phyloP scores from a whole-genome alignment of 2,113 vertebrate genomes.

The Cairina moschata region DNA sequence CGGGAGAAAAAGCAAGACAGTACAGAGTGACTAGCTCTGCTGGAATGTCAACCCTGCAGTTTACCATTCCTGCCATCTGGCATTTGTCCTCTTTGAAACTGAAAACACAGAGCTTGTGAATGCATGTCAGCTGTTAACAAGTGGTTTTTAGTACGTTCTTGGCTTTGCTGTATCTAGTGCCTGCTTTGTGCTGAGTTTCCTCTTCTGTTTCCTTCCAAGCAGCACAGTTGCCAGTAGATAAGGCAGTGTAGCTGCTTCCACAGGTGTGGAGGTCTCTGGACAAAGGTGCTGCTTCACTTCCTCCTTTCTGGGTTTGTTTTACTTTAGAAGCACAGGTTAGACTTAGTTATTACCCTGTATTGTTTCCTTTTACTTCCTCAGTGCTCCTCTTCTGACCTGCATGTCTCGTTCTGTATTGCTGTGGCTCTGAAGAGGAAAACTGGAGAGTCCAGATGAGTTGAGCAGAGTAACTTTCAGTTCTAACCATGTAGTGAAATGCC shows the following conservation, averaged over 20 bases:
- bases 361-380: constrained; percentile 63
- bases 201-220: constrained; percentile 53
- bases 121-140: constrained; percentile 93
- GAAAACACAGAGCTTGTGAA: constrained; percentile 88
- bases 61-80: constrained; percentile 83
- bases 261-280: constrained; percentile 37
- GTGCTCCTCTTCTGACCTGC: constrained; percentile 76
- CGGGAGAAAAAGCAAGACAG: constrained; percentile 67
- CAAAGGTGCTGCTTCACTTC: constrained; percentile 68
- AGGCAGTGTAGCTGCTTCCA: constrained; percentile 37
- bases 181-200: constrained; percentile 80
- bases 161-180: constrained; percentile 89
- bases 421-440: constrained; percentile 70
- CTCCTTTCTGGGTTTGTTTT: constrained; percentile 63
- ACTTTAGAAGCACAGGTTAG: constrained; percentile 65
- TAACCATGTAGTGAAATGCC: constrained; percentile 40
- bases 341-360: constrained; percentile 39
- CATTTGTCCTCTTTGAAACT: constrained; percentile 79
- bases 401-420: constrained; percentile 79
- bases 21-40: constrained; percentile 71
- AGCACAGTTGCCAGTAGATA: constrained; percentile 50
- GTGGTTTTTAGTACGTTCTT: constrained; percentile 88
- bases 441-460: constrained; percentile 40
- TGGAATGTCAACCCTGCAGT: constrained; percentile 77
- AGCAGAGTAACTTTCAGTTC: constrained; percentile 21